Conservation (phyloP, 2,113 vertebrate genomes). For the Thalassarche chlororhynchos region DNA sequence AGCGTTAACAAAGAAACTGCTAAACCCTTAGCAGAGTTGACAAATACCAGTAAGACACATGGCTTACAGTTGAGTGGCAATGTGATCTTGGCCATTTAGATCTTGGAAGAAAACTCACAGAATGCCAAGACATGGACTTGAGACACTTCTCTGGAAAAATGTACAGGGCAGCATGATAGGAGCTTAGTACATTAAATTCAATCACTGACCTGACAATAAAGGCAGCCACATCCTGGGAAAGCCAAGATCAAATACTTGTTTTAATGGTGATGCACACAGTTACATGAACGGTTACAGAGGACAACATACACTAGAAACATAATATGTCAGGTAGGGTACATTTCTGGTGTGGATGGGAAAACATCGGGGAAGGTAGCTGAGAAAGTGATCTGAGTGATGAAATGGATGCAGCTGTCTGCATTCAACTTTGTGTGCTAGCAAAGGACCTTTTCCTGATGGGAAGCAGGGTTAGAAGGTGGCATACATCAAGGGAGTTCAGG, state of each 20-base stretch:
- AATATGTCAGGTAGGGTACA: not conserved
- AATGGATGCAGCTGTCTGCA: not conserved
- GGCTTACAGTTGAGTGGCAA: not conserved
- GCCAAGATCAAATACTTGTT: not conserved
- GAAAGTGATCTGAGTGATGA: not conserved
- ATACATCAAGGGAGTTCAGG: not conserved
- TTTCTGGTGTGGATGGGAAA: not conserved
- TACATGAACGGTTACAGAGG: not conserved
- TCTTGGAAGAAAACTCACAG: not conserved
- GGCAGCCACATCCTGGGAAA: not conserved
- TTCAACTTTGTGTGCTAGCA: not conserved
- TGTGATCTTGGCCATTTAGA: not conserved
- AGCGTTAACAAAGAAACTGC: not conserved
- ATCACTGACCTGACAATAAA: not conserved
- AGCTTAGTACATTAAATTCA: not conserved
- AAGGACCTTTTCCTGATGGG: not conserved
- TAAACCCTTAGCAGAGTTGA: not conserved
- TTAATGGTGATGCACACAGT: not conserved
- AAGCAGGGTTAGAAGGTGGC: not conserved
- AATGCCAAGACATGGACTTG: not conserved
- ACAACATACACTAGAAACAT: fast-evolving
- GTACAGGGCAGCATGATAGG: not conserved
- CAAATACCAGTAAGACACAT: not conserved
- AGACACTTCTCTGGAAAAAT: not conserved
- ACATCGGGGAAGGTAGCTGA: not conserved